A percentile compares a stretch with the other conserved stretches of the same genome.
phyloP scores from a whole-genome alignment of 2,888 invertebrate genomes.

The Calameuta filiformis region DNA sequence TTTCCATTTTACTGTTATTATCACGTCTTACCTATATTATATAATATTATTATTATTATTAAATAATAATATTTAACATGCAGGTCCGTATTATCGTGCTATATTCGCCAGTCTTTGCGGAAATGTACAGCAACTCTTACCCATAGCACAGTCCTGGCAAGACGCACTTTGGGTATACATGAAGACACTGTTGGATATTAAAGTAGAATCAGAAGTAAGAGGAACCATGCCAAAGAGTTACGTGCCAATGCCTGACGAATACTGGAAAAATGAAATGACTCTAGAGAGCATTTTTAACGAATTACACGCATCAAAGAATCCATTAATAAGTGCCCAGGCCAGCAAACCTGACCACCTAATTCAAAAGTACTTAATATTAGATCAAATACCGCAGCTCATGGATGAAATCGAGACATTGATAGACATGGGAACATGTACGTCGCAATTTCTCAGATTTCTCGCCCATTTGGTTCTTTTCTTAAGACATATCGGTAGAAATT shows the following conservation, averaged over 20 bases:
- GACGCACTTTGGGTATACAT: constrained; percentile 92
- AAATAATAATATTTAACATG: neutral
- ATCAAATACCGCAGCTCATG: constrained; percentile 80
- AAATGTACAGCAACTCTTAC: constrained; percentile 80
- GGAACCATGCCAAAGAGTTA: constrained; percentile 71
- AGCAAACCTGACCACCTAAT: constrained; percentile 79
- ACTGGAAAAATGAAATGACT: constrained; percentile 78
- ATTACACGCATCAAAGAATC: constrained; percentile 73
- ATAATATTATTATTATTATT: too few species aligned
- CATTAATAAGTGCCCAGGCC: constrained; percentile 70
- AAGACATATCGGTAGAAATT: constrained; percentile 80
- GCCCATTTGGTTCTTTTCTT: constrained; percentile 88
- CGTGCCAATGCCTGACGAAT: constrained; percentile 73
- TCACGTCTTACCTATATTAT: neutral
- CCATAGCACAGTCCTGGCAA: constrained; percentile 86
- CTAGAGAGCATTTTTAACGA: constrained; percentile 77
- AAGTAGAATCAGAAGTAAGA: constrained; percentile 84
- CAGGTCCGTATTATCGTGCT: constrained; percentile 59
- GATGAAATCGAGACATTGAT: constrained; percentile 78
- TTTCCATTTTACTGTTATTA: neutral
- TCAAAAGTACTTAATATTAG: constrained; percentile 87
- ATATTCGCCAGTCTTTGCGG: constrained; percentile 77
- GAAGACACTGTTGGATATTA: constrained; percentile 82
- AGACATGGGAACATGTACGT: constrained; percentile 67
- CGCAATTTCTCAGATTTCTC: constrained; percentile 80